Evolutionary conservation across 1,140 invertebrate genomes (phyloP).

Genomic region (Atta texana): DNA sequence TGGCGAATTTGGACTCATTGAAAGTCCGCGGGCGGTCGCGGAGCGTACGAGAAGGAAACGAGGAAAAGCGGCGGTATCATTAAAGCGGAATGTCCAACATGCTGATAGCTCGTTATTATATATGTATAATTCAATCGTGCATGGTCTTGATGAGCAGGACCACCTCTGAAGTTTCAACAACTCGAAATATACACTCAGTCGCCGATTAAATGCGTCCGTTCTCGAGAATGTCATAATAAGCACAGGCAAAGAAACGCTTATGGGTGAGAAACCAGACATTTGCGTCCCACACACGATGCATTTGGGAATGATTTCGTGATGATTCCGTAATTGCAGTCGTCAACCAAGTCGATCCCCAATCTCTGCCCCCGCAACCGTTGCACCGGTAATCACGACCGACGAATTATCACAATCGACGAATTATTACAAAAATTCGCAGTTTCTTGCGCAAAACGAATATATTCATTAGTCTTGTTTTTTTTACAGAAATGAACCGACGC

Average conservation of each 20-base stretch:
- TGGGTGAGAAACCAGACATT: slow-evolving; percentile 43
- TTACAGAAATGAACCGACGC: background rate
- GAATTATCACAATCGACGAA: slow-evolving; percentile 20
- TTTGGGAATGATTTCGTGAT: slow-evolving; percentile 34
- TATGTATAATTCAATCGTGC: background rate
- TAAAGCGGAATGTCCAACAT: slow-evolving; percentile 7
- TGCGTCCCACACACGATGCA: slow-evolving; percentile 31
- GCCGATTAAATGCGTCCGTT: slow-evolving; percentile 33
- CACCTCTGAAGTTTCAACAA: slow-evolving; percentile 35
- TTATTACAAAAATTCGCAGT: background rate
- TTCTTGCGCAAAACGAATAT: slow-evolving; percentile 23
- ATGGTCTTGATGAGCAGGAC: slow-evolving; percentile 5
- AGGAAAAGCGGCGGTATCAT: background rate
- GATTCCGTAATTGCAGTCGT: slow-evolving; percentile 68
- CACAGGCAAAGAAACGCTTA: slow-evolving; percentile 8
- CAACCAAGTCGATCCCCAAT: slow-evolving; percentile 47
- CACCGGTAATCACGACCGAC: slow-evolving; percentile 43
- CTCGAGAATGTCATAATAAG: slow-evolving; percentile 35
- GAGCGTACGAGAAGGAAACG: background rate
- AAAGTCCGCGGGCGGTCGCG: background rate
- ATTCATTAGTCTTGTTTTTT: background rate
- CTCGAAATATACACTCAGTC: background rate
- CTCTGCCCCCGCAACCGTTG: slow-evolving; percentile 25
- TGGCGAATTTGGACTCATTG: slow-evolving; percentile 7
- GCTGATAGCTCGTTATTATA: slow-evolving; percentile 50